Base-by-base conservation (phyloP, 2,113 vertebrate species). In the Tichodroma muraria region DNA sequence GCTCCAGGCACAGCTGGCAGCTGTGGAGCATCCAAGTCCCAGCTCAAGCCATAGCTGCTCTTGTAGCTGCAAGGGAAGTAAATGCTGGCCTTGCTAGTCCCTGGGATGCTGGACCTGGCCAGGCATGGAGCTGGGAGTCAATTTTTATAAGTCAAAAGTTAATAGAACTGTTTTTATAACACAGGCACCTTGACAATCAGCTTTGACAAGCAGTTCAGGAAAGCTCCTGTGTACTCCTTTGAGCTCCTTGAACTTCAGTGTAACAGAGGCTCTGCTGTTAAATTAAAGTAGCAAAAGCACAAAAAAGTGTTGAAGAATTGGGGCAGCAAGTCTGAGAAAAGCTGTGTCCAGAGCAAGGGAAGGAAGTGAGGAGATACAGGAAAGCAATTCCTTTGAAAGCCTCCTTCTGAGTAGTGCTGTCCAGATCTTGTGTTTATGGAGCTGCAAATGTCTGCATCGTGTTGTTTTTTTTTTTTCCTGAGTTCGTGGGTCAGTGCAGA, bases 201-300 rank as follows among this genome's bases (percentile, higher is more conserved):
- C 54, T 90, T 63, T 5, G 3, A 24, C 28, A 40, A 56, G 25
- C 15, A 37, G 25, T 25, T 82, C 45, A 57, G 40, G 59, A 60
- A 64, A 57, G 27, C 0, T 2, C 40, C 18, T 1, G 8, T 1
- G 0, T 33, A 14, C 23, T 65, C 13, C 31, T 20, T 23, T 0
- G 0, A 90, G n/a, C 40, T 52, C 6, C 63, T 77, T 85, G 47
- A 45, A 13, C 66, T 75, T 52, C 0, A 0, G 14, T 13, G 11
- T 33, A 66, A 24, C 9, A 53, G 24, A 6, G 22, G 8, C 4
- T 80, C 33, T 59, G 47, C 45, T 61, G 54, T 49, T 56, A 45
- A 61, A 66, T 28, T 25, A 15, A 73, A 86, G 37, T 6, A 73
- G 9, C 31, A 64, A 79, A 81, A 80, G 4, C 13, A 16, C 52